These are phyloP conservation scores for Drosophila crucigera DNA, from an alignment of 2,888 invertebrate species.

Conservation along the genomic window DNA sequence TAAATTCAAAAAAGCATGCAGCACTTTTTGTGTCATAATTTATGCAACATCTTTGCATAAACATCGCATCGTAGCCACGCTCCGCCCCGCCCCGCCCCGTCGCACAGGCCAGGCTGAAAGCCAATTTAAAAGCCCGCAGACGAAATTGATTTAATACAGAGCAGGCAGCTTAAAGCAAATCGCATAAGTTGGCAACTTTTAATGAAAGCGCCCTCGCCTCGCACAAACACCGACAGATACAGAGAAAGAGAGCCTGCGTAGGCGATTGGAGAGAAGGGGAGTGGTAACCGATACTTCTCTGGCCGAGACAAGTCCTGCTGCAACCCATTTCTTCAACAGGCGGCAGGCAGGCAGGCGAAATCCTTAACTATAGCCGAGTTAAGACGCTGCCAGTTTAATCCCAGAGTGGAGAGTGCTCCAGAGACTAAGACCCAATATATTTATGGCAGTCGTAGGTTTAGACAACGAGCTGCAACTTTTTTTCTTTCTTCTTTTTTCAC, in stretches of 20 bases:
- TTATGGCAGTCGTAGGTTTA: conserved; percentile 65
- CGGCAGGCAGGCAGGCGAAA: conserved; percentile 33
- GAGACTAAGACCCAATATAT: conserved; percentile 76
- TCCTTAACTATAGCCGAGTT: conserved; percentile 73
- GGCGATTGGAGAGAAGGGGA: background rate
- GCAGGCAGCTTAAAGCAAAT: conserved; percentile 67
- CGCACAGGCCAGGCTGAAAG: conserved; percentile 24
- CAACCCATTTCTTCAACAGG: conserved; percentile 30
- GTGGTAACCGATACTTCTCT: conserved; percentile 7
- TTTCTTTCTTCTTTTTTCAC: background rate
- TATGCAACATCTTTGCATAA: conserved; percentile 61
- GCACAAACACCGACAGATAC: background rate
- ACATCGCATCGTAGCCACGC: conserved; percentile 33
- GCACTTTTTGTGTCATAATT: conserved; percentile 61
- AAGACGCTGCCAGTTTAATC: conserved; percentile 73
- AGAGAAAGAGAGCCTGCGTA: background rate
- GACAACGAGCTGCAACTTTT: conserved; percentile 41
- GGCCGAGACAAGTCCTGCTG: conserved; percentile 4
- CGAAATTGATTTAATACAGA: conserved; percentile 55
- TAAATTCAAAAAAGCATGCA: conserved; percentile 61
- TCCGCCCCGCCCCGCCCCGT: background rate
- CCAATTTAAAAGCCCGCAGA: conserved; percentile 43
- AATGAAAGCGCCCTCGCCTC: conserved; percentile 49
- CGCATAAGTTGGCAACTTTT: conserved; percentile 74
- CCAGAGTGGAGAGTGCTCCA: conserved; percentile 68